Evolutionary conservation across 2,113 vertebrate species (phyloP).

Genomic region (Acrocephalus kingi): DNA sequence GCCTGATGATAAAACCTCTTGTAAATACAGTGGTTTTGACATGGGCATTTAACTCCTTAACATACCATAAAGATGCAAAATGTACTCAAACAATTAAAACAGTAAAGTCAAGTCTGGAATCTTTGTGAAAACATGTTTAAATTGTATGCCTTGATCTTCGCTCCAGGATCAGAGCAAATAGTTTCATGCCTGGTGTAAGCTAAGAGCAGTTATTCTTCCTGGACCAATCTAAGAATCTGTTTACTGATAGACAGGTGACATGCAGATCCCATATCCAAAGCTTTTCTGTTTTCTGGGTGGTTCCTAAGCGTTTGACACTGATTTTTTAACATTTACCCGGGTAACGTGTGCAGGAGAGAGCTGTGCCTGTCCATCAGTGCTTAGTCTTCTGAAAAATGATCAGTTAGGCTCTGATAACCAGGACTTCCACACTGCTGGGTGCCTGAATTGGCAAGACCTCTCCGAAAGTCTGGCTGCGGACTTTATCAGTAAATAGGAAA

Average conservation of each 20-base stretch:
- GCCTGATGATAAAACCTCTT: background rate
- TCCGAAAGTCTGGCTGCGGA: background rate
- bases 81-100: background rate
- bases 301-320: fast-evolving
- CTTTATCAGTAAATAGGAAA: background rate
- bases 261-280: background rate
- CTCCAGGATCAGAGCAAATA: background rate
- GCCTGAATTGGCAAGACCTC: background rate
- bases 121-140: background rate
- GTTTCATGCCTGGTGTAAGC: background rate
- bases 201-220: background rate
- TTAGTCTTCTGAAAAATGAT: background rate
- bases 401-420: background rate
- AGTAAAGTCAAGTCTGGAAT: background rate
- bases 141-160: background rate
- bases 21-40: background rate
- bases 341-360: too few species aligned
- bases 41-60: background rate
- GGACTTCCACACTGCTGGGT: background rate
- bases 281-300: background rate
- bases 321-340: background rate
- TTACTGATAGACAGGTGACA: background rate
- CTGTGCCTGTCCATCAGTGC: background rate
- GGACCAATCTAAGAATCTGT: background rate
- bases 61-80: background rate